A percentile compares a stretch with the other conserved stretches of the same genome.
Conservation (phyloP, 37 sponge, comb jelly and placozoan genomes). For the Cliona cf. orientalis region DNA sequence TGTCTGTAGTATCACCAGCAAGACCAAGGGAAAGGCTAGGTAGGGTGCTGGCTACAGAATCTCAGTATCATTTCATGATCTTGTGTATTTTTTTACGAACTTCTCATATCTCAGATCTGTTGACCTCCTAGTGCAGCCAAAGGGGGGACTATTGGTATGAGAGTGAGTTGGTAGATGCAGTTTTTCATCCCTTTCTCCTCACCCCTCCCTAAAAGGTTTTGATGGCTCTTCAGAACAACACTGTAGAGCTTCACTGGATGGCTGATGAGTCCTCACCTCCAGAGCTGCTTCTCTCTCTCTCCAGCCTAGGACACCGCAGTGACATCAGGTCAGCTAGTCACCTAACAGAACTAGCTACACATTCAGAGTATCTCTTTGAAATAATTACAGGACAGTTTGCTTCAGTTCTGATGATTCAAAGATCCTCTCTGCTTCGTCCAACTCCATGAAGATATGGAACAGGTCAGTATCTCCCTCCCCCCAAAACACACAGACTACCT, state of each 20-base stretch:
- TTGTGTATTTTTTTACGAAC: background rate
- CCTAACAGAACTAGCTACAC: background rate
- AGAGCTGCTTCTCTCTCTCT: constrained; percentile 18
- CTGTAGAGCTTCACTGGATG: constrained; percentile 41
- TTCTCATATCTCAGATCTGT: constrained; percentile 28
- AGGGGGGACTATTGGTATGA: constrained; percentile 25
- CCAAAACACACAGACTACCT: background rate
- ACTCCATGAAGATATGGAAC: constrained; percentile 78
- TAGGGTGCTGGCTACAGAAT: background rate
- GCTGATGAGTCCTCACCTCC: constrained; percentile 9
- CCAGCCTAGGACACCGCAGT: constrained; percentile 57
- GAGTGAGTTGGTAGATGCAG: background rate
- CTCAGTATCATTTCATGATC: background rate
- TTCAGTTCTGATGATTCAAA: constrained; percentile 84
- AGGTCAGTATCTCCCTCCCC: constrained; percentile 25
- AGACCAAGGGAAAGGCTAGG: constrained; percentile 23
- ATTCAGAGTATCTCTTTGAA: background rate
- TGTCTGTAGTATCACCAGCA: constrained; percentile 1
- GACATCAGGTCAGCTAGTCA: constrained; percentile 57
- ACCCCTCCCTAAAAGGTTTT: constrained; percentile 18
- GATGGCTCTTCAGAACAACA: constrained; percentile 59
- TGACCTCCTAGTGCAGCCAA: constrained; percentile 10
- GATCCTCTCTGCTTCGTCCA: constrained; percentile 70
- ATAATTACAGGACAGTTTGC: constrained; percentile 60
- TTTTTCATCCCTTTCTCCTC: too few species aligned